Evolutionary conservation across 92 coral and sea anemone genomes (phyloP).

Genomic region (Siderastrea siderea): DNA sequence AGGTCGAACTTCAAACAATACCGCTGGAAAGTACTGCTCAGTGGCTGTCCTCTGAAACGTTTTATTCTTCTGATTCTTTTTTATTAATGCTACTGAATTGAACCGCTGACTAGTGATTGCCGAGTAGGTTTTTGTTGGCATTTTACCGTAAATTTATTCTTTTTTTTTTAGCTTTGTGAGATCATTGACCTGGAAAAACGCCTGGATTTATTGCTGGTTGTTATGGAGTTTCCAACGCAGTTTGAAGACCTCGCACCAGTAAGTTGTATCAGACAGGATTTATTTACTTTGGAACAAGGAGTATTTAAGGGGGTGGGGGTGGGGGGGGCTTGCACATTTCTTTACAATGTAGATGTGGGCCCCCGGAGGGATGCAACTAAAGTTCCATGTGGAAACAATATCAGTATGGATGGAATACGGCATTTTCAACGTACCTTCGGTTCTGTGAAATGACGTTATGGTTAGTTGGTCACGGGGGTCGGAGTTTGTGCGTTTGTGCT

Average conservation of each 20-base stretch:
- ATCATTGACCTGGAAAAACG: slow-evolving; percentile 89
- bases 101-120: not conserved
- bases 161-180: slow-evolving; percentile 79
- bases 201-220: slow-evolving; percentile 85
- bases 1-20: not conserved
- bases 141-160: not conserved
- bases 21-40: not conserved
- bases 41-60: not conserved
- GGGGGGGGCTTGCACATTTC: not conserved
- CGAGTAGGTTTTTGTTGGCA: too few species aligned
- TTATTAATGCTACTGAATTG: not conserved
- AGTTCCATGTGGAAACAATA: too few species aligned
- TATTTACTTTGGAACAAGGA: too few species aligned
- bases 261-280: slow-evolving; percentile 31
- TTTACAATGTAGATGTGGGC: too few species aligned
- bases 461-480: too few species aligned
- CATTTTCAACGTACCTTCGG: too few species aligned
- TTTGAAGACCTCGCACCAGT: slow-evolving; percentile 97
- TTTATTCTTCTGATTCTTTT: not conserved
- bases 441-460: too few species aligned
- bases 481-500: too few species aligned
- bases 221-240: slow-evolving; percentile 93
- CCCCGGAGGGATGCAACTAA: too few species aligned
- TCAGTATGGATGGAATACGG: too few species aligned
- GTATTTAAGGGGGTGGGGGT: too few species aligned